Conservation (phyloP, 2,113 vertebrate genomes). For the Panthera leo region DNA sequence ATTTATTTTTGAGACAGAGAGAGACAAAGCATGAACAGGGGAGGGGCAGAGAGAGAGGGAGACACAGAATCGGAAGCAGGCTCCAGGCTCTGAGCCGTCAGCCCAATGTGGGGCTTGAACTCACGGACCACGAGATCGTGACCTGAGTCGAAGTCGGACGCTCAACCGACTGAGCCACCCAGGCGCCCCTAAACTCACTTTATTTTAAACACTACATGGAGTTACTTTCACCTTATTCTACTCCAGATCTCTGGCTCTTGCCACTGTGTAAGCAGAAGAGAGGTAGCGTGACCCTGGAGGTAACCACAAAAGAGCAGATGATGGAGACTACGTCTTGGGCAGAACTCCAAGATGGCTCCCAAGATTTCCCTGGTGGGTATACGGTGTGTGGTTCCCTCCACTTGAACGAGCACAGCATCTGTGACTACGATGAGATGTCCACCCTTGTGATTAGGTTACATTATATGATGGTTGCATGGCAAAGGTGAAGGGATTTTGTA, state of each 20-base stretch:
- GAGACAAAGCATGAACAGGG: too few relatives aligned
- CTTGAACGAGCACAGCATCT: not conserved
- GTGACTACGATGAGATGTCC: not conserved
- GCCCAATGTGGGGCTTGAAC: too few relatives aligned
- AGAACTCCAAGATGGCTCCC: not conserved
- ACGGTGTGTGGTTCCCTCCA: not conserved
- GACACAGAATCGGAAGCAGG: too few relatives aligned
- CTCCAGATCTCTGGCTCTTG: not conserved
- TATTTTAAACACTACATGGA: not conserved
- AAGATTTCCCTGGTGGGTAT: not conserved
- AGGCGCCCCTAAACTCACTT: not conserved
- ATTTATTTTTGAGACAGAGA: too few relatives aligned
- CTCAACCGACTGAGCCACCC: too few relatives aligned
- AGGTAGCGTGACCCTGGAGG: rapidly evolving
- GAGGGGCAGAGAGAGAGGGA: too few relatives aligned
- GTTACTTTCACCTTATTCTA: not conserved
- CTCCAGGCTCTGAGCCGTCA: too few relatives aligned
- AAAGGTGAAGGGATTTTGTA: not conserved
- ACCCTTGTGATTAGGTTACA: not conserved
- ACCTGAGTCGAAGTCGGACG: too few relatives aligned
- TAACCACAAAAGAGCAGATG: not conserved
- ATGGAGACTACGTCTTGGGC: not conserved
- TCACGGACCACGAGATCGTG: too few relatives aligned
- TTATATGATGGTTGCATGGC: not conserved
- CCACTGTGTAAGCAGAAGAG: not conserved